Base-by-base conservation (phyloP, 2,797 vertebrate genomes). In the Echiichthys vipera region DNA sequence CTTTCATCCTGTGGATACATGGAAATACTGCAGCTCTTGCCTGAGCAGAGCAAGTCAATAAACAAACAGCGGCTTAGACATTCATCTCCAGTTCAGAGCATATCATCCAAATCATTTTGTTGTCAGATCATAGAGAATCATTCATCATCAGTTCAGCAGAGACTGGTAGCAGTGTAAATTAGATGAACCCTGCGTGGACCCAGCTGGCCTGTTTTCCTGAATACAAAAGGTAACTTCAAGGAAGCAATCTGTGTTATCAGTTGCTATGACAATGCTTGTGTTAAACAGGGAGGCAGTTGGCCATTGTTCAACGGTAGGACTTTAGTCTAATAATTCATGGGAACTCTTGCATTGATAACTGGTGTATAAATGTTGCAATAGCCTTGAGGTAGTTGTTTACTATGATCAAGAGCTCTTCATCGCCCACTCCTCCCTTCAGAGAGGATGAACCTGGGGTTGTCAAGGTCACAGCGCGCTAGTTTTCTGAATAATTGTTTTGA, bases 201-300 rank as follows among this genome's bases (percentile, higher is more conserved):
- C 58, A 39, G 70, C 73, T 47, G 51, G 47, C 56, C 14, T 42
- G 45, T 69, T 69, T 49, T 58, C 56, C 74, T 61, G 18, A 57
- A 68, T 55, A 55, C 50, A 51, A 30, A 40, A 63, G 71, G 62
- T 86, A 15, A 73, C 71, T 71, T 82, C 43, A 69, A 36, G 54
- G 51, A 72, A 70, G 61, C 36, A 54, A 40, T 24, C 64, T 22
- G 45, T 71, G 39, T 68, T 17, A 49, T 82, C 73, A 40, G 88
- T 90, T 85, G 57, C 86, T 22, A 85, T 86, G 78, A 77, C 77
- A 65, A 74, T 84, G 25, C 32, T 17, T 36, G 46, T 39, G 25
- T 76, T 74, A 65, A 80, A 55, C 72, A 70, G 45, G 49, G 84
- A 75, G 53, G 42, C 62, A 63, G 76, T 25, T 45, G 15, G 22